phyloP scores from a whole-genome alignment of 1,140 invertebrate genomes.

The Drosophila baimaii region DNA sequence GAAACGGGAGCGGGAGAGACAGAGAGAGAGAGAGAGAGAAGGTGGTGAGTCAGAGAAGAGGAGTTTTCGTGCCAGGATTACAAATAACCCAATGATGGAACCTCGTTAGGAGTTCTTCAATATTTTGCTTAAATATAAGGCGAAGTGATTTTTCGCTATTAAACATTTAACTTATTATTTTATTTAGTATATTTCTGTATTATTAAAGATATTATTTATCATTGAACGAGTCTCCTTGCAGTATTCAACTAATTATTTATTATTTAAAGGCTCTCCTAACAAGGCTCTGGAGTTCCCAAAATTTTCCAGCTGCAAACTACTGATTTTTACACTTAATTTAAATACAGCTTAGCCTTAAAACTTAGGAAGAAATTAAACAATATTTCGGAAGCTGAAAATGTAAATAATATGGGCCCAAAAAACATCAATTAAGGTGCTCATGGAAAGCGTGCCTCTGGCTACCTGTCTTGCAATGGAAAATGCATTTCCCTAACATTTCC shows the following conservation, averaged over 20 bases:
- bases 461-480: neutral
- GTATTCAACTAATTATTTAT: too few relatives aligned
- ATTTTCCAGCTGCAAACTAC: neutral
- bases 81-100: constrained; percentile 26
- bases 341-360: too few relatives aligned
- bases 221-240: too few relatives aligned
- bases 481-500: neutral
- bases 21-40: neutral
- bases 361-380: too few relatives aligned
- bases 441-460: neutral
- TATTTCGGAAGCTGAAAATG: too few relatives aligned
- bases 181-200: neutral
- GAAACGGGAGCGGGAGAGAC: neutral
- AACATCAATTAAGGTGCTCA: too few relatives aligned
- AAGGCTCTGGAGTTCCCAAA: too few relatives aligned
- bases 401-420: neutral
- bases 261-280: too few relatives aligned
- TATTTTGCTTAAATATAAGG: too few relatives aligned
- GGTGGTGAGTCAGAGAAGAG: constrained; percentile 9
- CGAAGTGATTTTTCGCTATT: neutral
- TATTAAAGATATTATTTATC: too few relatives aligned
- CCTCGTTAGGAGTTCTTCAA: neutral
- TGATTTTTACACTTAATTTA: neutral
- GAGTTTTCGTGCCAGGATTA: constrained; percentile 2
- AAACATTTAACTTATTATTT: neutral